Percentiles rank a stretch among this genome's conserved stretches.
These are phyloP conservation scores for Pedicia rivosa DNA, from an alignment of 2,888 invertebrate genomes.

Conservation along the genomic window DNA sequence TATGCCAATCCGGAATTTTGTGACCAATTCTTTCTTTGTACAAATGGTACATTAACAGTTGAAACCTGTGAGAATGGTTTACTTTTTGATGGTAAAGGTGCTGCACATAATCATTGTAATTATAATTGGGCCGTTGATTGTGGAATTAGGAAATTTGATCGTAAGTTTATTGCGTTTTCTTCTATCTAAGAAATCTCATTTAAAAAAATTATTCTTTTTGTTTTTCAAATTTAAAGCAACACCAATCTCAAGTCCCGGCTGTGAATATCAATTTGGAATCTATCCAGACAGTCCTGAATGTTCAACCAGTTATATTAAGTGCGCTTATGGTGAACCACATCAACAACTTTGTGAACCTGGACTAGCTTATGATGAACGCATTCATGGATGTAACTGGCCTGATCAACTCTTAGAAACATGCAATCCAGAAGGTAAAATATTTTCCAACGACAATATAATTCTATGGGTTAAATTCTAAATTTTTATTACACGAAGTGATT, in stretches of 20 bases:
- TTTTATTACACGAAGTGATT: not conserved
- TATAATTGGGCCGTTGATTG: slow-evolving; percentile 88
- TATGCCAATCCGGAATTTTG: slow-evolving; percentile 80
- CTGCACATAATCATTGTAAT: slow-evolving; percentile 83
- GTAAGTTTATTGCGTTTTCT: too few species aligned
- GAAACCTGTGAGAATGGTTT: slow-evolving; percentile 87
- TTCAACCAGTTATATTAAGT: slow-evolving; percentile 74
- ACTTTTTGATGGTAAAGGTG: slow-evolving; percentile 78
- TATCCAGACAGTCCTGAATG: slow-evolving; percentile 68
- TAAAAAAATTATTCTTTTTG: not conserved
- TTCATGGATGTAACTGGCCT: slow-evolving; percentile 87
- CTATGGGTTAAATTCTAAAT: too few species aligned
- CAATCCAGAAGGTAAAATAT: slow-evolving; percentile 68
- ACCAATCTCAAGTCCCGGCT: slow-evolving; percentile 63
- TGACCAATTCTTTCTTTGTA: slow-evolving; percentile 80
- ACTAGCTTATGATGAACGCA: slow-evolving; percentile 73
- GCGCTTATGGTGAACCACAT: slow-evolving; percentile 65
- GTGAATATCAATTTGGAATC: slow-evolving; percentile 78
- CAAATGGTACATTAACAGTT: slow-evolving; percentile 75
- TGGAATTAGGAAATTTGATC: slow-evolving; percentile 59
- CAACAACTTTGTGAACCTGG: slow-evolving; percentile 74
- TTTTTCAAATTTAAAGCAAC: slow-evolving; percentile 40
- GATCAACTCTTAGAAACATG: slow-evolving; percentile 75
- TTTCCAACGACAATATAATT: not conserved
- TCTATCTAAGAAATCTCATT: slow-evolving; percentile 1